Evolutionary conservation across 2,113 vertebrate genomes (phyloP).

Genomic region (Microcebus griseorufus): DNA sequence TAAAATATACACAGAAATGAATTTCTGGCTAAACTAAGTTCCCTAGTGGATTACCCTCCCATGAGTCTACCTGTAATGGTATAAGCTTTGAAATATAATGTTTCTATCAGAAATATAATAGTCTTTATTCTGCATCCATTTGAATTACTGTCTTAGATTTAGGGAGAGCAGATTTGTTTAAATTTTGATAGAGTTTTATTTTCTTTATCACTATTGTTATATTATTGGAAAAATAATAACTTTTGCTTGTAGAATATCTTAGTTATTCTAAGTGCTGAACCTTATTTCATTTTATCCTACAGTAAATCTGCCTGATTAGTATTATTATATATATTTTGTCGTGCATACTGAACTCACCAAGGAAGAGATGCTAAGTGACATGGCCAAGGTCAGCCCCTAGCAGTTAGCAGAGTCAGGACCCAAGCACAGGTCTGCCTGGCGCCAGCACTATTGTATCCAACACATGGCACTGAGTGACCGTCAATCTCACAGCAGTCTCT

Average conservation of each 20-base stretch:
- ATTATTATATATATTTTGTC: neutral
- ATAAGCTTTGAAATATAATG: neutral
- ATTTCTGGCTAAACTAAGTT: constrained; percentile 14
- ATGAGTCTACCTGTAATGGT: neutral
- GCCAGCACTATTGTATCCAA: neutral
- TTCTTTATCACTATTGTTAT: constrained; percentile 13
- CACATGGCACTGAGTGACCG: too few species aligned
- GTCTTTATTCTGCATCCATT: neutral
- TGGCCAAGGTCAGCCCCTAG: neutral
- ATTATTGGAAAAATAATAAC: neutral
- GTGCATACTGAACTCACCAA: neutral
- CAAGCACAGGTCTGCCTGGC: neutral
- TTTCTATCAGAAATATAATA: neutral
- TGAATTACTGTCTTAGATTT: neutral
- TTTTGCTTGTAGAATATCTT: neutral
- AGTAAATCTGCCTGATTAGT: neutral
- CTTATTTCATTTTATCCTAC: neutral
- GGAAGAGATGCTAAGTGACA: neutral
- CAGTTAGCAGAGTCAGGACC: neutral
- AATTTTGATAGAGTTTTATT: constrained; percentile 36
- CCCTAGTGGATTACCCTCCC: neutral
- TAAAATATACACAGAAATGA: constrained; percentile 37
- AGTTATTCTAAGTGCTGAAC: neutral
- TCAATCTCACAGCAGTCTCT: neutral
- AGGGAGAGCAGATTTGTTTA: constrained; percentile 33